These are phyloP conservation scores for Phylloscopus trochilus DNA, from an alignment of 2,113 vertebrate genomes.

Conservation along the genomic window DNA sequence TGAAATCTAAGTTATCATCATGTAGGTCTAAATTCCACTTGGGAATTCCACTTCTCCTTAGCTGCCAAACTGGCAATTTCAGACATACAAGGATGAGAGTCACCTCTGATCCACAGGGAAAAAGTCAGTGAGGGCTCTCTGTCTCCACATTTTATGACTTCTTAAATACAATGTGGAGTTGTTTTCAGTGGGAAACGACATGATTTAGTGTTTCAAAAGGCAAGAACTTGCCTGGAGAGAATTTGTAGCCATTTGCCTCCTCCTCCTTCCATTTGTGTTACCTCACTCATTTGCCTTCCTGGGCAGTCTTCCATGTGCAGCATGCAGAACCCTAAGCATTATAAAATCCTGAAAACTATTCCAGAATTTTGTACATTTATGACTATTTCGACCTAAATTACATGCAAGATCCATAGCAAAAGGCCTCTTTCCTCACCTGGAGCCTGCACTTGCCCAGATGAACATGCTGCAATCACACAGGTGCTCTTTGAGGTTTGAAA, in stretches of 20 bases:
- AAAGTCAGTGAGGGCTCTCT: neutral
- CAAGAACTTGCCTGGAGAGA: neutral
- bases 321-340: neutral
- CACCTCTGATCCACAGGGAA: neutral
- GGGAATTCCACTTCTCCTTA: neutral
- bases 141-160: neutral
- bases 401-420: accelerated
- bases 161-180: neutral
- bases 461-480: neutral
- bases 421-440: neutral
- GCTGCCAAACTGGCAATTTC: neutral
- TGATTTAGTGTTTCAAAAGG: neutral
- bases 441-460: neutral
- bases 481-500: neutral
- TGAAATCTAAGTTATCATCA: neutral
- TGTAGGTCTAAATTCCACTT: neutral
- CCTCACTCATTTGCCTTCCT: neutral
- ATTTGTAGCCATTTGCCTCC: neutral
- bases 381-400: neutral
- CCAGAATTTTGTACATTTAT: neutral
- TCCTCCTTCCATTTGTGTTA: neutral
- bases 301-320: neutral
- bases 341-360: neutral
- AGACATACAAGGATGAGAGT: neutral
- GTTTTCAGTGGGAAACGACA: neutral